Conservation (phyloP, 2,888 invertebrate species). For the Lutraria lutraria region DNA sequence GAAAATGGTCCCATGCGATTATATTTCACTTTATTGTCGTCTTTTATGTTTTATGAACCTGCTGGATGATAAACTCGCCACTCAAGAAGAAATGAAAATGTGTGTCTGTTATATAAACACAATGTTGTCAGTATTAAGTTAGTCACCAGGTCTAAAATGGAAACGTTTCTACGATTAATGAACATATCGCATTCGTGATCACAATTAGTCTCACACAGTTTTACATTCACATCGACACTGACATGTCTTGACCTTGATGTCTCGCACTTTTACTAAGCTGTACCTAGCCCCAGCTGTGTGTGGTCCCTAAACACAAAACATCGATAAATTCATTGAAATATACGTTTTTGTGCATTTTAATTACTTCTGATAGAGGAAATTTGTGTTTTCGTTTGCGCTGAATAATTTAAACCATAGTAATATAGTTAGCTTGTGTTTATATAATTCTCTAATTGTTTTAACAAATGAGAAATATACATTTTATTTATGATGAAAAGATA, state of each 20-base stretch:
- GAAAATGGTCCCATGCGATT: background rate
- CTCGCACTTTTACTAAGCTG: constrained; percentile 4
- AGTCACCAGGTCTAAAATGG: background rate
- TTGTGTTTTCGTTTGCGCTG: background rate
- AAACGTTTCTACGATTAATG: background rate
- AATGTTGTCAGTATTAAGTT: background rate
- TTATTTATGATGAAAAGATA: background rate
- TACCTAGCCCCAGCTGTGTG: background rate
- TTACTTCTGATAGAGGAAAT: background rate
- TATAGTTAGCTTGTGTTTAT: background rate
- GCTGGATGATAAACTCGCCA: background rate
- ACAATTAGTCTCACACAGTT: background rate
- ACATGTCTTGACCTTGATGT: background rate
- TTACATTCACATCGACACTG: background rate
- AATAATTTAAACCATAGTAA: background rate
- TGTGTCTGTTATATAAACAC: background rate
- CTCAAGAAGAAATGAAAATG: background rate
- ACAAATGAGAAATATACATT: background rate
- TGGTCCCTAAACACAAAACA: background rate
- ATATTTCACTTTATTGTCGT: background rate
- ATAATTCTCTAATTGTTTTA: background rate
- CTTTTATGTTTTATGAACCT: background rate
- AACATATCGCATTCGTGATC: background rate
- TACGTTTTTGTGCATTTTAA: background rate
- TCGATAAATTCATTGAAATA: background rate